These are phyloP conservation scores for Uria lomvia DNA, from an alignment of 2,113 vertebrate genomes.

Conservation along the genomic window DNA sequence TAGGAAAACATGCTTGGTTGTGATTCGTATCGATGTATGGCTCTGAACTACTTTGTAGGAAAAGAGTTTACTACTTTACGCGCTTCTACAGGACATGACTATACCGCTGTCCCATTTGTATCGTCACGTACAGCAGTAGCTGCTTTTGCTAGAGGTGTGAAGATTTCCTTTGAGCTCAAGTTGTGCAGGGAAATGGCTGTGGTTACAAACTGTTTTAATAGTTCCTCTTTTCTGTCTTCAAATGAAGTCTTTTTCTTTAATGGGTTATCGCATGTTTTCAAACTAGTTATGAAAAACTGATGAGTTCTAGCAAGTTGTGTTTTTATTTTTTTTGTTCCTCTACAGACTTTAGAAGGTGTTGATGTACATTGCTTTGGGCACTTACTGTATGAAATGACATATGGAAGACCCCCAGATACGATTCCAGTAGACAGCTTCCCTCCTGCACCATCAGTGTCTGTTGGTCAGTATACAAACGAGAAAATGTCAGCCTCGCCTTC, in stretches of 20 bases:
- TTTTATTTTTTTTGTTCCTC: background rate
- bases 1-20: background rate
- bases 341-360: slow-evolving; percentile 87
- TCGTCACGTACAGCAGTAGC: background rate
- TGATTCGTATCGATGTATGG: background rate
- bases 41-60: background rate
- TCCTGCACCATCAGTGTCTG: slow-evolving; percentile 77
- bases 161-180: background rate
- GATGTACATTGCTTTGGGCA: slow-evolving; percentile 95
- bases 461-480: slow-evolving; percentile 78
- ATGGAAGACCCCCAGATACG: slow-evolving; percentile 84
- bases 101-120: background rate
- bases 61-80: background rate
- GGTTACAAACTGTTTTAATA: background rate
- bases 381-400: slow-evolving; percentile 95
- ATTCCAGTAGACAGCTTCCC: slow-evolving; percentile 87
- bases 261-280: background rate
- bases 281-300: background rate
- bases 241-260: background rate
- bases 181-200: background rate
- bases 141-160: background rate
- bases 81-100: background rate
- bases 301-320: background rate
- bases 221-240: background rate
- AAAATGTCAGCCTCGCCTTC: background rate